Base-by-base conservation (phyloP, 2,113 vertebrate species). In the Lagopus muta region DNA sequence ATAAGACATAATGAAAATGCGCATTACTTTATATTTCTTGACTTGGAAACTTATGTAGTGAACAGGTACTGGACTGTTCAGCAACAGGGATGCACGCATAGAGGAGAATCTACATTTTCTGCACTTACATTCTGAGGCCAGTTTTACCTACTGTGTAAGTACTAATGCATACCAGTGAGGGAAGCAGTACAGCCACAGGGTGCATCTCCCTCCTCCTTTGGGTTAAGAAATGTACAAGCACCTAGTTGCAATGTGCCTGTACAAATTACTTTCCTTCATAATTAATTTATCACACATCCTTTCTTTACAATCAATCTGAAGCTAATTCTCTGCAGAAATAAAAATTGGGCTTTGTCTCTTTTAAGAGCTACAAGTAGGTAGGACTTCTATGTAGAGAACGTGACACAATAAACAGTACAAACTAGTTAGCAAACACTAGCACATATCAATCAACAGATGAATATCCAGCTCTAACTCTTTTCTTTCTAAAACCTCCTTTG, bases 371-470 rank as follows among this genome's bases (percentile, higher is more conserved):
- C 0, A 2, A 65, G 7, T 13, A 50, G 30, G 13, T 25, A 80
- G 76, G 16, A 57, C 71, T 22, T 79, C 43, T 10, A 13, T 19
- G 14, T 20, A 79, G 21, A 47, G 17, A 72, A 57, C 20, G 4
- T 4, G 3, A 11, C 45, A 57, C 6, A 60, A 74, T 67, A 15
- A 89, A 42, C 10, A 47, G 14, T 70, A 13, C 43, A 32, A 76
- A 88, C 87, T 11, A 84, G 18, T 20, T 91, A 0, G 0, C 27
- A 30, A 43, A 82, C 19, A 57, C 30, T 4, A 50, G 36, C 10
- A 86, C 0, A 2, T 30, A n/a, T 15, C 54, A 61, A 0, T 32
- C 18, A 73, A 57, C 1, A 88, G 2, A 19, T 5, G 1, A 84
- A 60, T 62, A 83, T n/a, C 4, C 24, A 64, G 36, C 30, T 73